Base-by-base conservation (phyloP, 2,797 vertebrate genomes). In the Anguilla obscura region DNA sequence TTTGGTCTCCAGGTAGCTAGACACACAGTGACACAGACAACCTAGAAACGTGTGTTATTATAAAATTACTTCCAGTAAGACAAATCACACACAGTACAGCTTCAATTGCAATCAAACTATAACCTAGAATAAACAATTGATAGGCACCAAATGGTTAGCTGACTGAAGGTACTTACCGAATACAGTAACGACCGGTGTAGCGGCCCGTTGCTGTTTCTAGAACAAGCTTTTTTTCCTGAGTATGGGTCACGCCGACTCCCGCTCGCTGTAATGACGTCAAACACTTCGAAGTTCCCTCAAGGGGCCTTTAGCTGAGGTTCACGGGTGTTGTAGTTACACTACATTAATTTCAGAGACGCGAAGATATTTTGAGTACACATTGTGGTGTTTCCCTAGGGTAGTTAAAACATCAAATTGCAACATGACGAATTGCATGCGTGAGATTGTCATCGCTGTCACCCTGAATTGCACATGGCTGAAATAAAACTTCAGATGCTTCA, bases 301-400 rank as follows among this genome's bases (percentile, higher is more conserved):
- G 66, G 69, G 86, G 54, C 4, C 48, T 83, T 36, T 85, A 66
- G 80, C 86, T 71, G 48, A 48, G 88, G 40, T 36, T 69, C 80
- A 79, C 83, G 88, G 88, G 88, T 87, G 83, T 74, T 87, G 88
- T 21, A 33, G 88, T 89, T 79, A 45, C 9, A 52, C 52, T 87
- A 1, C 14, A 40, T 36, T 18, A 33, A 74, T 33, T 74, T 45
- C 33, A 79, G 5, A 21, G 36, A 18, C 1, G 1, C 33, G 45
- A 36, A 36, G 10, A 16, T 18, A 3, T 40, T 21, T 79, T 16
- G 2, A 6, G 16, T 36, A 40, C 7, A 79, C 3, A 7, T 3
- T 40, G 12, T 12, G 14, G 4, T 18, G 4, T 36, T 79, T 40
- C 16, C 33, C 33, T 74, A 2, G 71, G 33, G 30, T 74, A 14